Evolutionary conservation across 2,888 invertebrate genomes (phyloP).

Genomic region (Spodoptera littoralis): DNA sequence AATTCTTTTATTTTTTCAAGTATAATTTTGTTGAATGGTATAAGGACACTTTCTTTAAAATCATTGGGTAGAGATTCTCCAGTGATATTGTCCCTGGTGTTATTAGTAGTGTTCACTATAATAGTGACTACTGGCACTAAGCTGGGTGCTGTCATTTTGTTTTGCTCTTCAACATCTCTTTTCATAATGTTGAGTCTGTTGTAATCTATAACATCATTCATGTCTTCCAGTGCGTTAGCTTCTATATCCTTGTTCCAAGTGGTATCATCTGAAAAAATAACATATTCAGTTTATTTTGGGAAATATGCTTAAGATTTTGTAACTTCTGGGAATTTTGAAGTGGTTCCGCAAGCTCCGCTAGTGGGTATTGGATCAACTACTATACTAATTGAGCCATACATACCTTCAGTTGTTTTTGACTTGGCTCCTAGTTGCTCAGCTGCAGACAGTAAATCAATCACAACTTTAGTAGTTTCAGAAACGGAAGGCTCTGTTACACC

Average conservation of each 20-base stretch:
- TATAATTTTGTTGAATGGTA: constrained; percentile 68
- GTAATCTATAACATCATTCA: constrained; percentile 44
- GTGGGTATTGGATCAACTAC: too few relatives aligned
- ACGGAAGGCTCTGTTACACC: constrained; percentile 19
- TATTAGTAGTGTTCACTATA: constrained; percentile 23
- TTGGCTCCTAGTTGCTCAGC: constrained; percentile 25
- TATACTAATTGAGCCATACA: not conserved
- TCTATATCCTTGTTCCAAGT: constrained; percentile 37
- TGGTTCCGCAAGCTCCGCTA: not conserved
- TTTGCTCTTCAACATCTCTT: constrained; percentile 60
- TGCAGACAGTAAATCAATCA: constrained; percentile 61
- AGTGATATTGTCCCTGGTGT: not conserved
- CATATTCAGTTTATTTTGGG: not conserved
- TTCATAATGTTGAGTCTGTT: constrained; percentile 66
- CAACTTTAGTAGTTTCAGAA: constrained; percentile 39
- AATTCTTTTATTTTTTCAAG: constrained; percentile 70
- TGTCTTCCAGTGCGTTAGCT: constrained; percentile 36
- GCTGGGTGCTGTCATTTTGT: constrained; percentile 14
- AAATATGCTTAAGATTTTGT: not conserved
- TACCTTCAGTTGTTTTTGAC: constrained; percentile 39
- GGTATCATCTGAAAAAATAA: constrained; percentile 32
- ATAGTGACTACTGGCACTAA: constrained; percentile 16
- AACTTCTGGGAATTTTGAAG: not conserved
- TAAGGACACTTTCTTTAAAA: constrained; percentile 59
- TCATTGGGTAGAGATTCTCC: constrained; percentile 20